phyloP scores from a whole-genome alignment of 2,113 vertebrate species.

The Podilymbus podiceps region DNA sequence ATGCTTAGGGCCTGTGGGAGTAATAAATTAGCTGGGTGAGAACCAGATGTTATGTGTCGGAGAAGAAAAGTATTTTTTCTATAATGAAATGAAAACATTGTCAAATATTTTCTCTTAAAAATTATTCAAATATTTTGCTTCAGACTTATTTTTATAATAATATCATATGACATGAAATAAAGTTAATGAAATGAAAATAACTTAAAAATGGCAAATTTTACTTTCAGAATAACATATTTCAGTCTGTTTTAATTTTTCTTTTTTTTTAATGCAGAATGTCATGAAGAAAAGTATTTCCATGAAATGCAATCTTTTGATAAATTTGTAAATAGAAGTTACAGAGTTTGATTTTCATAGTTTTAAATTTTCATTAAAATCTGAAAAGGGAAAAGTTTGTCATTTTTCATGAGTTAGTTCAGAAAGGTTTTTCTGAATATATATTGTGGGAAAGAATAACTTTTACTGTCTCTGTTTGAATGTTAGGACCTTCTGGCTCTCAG shows the following conservation, averaged over 20 bases:
- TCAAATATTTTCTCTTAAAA: not conserved
- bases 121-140: not conserved
- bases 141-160: not conserved
- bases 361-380: slow-evolving; percentile 18
- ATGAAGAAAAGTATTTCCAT: slow-evolving; percentile 1
- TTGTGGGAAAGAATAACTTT: not conserved
- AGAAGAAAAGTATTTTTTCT: not conserved
- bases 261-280: not conserved
- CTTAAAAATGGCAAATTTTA: not conserved
- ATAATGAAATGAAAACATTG: not conserved
- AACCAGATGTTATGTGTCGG: not conserved
- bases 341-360: not conserved
- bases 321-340: slow-evolving; percentile 12
- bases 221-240: not conserved
- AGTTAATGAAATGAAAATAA: not conserved
- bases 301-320: slow-evolving; percentile 39
- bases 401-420: not conserved
- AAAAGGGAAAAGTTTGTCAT: not conserved
- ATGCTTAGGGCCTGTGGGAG: not conserved
- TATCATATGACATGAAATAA: not conserved
- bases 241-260: not conserved
- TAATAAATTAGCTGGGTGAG: not conserved
- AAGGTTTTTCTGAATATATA: not conserved
- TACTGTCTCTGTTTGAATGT: not conserved
- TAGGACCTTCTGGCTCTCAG: not conserved